Evolutionary conservation across 2,888 invertebrate genomes (phyloP), one percentile per base, ranked within the genome.

Genomic region (Parasteatoda lunata): DNA sequence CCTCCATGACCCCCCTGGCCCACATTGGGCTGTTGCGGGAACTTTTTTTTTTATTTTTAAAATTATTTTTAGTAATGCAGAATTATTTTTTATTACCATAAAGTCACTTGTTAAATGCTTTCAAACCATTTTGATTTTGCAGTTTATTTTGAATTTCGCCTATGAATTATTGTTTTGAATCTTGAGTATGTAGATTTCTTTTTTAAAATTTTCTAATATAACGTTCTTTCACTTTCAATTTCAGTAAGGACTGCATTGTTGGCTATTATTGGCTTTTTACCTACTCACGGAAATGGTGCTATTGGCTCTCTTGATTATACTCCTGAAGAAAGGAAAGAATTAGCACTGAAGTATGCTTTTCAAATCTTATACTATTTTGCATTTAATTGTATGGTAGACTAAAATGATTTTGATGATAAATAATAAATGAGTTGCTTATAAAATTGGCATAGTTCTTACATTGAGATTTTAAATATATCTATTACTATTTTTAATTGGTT

Each of bases 241-340:
- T 85, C 90, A 93, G 93, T 98, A 89, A 94, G 98, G 89, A 98
- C 98, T 78, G 97, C 97, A 11, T 93, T 98, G 84, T 92, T 98
- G 89, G 98, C 98, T 15, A 93, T 98, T 85, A 97, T 98, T 90
- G 97, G 97, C 3, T 98, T 98, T 91, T 97, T 98, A 97, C 97
- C 97, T 0, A 96, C 97, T 5, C 95, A 96, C 77, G 96, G 96
- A 8, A 95, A 95, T 90, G 97, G 97, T 3, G 97, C 97, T 3
- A 96, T 98, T 88, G 98, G 98, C 6, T 96, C 97, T 3, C 92
- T 98, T 47, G 97, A 98, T 91, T 98, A 97, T 91, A 94, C 96
- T 0, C 93, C 95, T n/a, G 95, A 96, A 77, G 97, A 97, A 91
- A 94, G 98, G 82, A 95, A 95, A 91, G 92, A 93, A 72, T 93